Percentiles rank a stretch among this genome's conserved stretches.
Evolutionary conservation across 2,113 vertebrate genomes (phyloP).

Genomic region (Hyaena hyaena): DNA sequence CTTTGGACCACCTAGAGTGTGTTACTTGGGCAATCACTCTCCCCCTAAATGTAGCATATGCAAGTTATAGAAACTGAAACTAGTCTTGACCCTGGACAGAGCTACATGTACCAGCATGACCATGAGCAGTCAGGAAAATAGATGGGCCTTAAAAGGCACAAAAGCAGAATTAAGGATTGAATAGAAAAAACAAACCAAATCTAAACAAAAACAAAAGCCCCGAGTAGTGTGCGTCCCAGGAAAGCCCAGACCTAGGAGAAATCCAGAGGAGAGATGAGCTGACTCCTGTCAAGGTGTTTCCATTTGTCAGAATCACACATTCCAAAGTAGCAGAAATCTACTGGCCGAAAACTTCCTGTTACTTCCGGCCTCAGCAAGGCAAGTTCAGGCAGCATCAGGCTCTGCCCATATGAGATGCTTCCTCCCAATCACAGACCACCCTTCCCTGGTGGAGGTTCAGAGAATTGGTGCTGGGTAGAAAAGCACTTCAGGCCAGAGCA

Average conservation of each 20-base stretch:
- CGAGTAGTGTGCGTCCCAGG: background rate
- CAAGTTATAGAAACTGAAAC: background rate
- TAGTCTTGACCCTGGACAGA: background rate
- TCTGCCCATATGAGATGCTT: conserved; percentile 78
- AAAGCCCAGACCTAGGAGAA: background rate
- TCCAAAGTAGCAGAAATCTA: conserved; percentile 77
- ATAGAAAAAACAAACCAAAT: background rate
- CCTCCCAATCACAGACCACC: conserved; percentile 83
- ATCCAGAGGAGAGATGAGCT: background rate
- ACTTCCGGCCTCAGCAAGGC: conserved; percentile 60
- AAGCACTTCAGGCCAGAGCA: background rate
- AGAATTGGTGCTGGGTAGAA: conserved; percentile 21
- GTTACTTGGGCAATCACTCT: too few species aligned
- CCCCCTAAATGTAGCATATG: background rate
- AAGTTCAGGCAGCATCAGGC: conserved; percentile 81
- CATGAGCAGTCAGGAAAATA: background rate
- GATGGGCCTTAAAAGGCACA: background rate
- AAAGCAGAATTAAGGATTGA: background rate
- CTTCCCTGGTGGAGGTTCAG: conserved; percentile 69
- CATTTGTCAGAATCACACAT: conserved; percentile 60
- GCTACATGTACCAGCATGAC: background rate
- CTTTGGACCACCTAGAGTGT: background rate
- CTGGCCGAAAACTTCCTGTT: conserved; percentile 72
- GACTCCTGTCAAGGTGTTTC: background rate
- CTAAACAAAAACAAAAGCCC: background rate